phyloP scores from a whole-genome alignment of 2,113 vertebrate species.

The Mandrillus leucophaeus region DNA sequence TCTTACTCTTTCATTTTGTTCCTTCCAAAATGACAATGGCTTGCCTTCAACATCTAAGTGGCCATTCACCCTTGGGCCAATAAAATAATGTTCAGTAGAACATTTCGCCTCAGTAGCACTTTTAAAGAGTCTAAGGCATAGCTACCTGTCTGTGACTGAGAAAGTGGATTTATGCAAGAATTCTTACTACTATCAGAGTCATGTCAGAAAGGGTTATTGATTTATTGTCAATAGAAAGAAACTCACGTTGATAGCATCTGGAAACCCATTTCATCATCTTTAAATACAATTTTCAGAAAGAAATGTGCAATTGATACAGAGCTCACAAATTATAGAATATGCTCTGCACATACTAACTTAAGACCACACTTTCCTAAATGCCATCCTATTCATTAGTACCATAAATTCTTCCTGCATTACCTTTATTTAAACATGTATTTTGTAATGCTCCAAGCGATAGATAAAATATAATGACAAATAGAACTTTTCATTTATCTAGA shows the following conservation, averaged over 20 bases:
- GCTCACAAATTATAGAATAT: not conserved
- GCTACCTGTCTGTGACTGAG: not conserved
- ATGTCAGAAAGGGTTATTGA: not conserved
- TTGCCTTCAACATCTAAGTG: not conserved
- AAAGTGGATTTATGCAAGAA: not conserved
- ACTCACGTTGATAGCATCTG: slow-evolving; percentile 23
- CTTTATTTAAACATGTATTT: not conserved
- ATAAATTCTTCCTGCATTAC: not conserved
- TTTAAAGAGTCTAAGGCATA: not conserved
- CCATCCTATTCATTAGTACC: not conserved
- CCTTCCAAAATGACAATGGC: not conserved
- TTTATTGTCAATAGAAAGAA: slow-evolving; percentile 50
- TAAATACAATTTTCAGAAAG: not conserved
- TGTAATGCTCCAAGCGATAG: not conserved
- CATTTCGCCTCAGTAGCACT: not conserved
- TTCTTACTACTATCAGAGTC: not conserved
- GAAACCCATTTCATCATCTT: not conserved
- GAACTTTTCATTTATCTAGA: not conserved
- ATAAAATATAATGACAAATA: not conserved
- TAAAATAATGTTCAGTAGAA: not conserved
- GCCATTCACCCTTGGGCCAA: not conserved
- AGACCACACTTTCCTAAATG: not conserved
- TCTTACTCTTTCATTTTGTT: not conserved
- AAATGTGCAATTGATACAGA: not conserved
- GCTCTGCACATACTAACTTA: not conserved